A percentile compares a stretch with the other conserved stretches of the same genome.
phyloP scores from a whole-genome alignment of 1,140 invertebrate species.

The Araneus ventricosus region DNA sequence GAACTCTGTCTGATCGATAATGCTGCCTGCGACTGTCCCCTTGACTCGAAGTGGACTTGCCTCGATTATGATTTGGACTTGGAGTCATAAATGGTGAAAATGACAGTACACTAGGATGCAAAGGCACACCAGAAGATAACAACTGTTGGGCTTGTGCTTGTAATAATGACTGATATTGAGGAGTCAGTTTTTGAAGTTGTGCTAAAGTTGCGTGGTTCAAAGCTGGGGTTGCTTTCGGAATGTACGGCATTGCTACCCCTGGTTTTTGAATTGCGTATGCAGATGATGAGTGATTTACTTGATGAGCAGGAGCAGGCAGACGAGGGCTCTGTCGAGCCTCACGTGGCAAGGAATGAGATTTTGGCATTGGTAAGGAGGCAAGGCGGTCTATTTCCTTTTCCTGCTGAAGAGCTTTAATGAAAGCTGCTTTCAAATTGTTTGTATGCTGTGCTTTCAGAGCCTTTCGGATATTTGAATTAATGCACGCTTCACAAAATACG shows the following conservation, averaged over 20 bases:
- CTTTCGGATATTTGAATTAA: conserved; percentile 97
- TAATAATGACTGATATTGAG: conserved; percentile 79
- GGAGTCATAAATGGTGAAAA: conserved; percentile 68
- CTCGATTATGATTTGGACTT: conserved; percentile 49
- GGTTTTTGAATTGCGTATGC: conserved; percentile 34
- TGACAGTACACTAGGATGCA: conserved; percentile 73
- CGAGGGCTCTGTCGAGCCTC: not conserved
- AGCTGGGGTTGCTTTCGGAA: conserved; percentile 74
- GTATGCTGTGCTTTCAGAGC: conserved; percentile 99
- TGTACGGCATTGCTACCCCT: conserved; percentile 54
- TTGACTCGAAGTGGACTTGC: conserved; percentile 71
- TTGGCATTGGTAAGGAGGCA: conserved; percentile 83
- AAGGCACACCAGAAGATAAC: conserved; percentile 79
- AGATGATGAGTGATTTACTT: conserved; percentile 12
- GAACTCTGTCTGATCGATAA: conserved; percentile 89
- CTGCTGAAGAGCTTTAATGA: conserved; percentile 96
- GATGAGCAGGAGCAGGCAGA: conserved; percentile 56
- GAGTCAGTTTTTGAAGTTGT: conserved; percentile 82
- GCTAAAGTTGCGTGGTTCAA: conserved; percentile 79
- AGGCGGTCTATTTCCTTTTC: conserved; percentile 98
- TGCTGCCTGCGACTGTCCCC: conserved; percentile 94
- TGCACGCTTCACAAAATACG: conserved; percentile 97
- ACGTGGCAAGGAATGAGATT: conserved; percentile 73
- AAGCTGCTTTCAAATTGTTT: conserved; percentile 96
- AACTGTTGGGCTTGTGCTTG: conserved; percentile 78